phyloP scores from a whole-genome alignment of 2,888 invertebrate species.

The Tanaodytes sp. region DNA sequence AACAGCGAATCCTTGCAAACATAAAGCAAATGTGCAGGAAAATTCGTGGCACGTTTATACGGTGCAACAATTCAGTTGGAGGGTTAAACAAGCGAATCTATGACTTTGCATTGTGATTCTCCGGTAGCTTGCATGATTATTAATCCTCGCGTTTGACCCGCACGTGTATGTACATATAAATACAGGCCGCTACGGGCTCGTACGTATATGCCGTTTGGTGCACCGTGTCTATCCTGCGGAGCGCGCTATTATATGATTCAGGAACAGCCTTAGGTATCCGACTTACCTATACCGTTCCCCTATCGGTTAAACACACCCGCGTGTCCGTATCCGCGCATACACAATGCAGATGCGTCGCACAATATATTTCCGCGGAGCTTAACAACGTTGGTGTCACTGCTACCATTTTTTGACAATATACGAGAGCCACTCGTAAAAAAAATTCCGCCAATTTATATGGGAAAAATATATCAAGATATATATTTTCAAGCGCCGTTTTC shows the following conservation, averaged over 20 bases:
- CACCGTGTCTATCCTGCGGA: conserved; percentile 40
- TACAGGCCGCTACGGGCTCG: conserved; percentile 14
- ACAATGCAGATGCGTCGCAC: conserved; percentile 34
- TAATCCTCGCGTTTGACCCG: conserved; percentile 49
- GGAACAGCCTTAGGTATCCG: conserved; percentile 50
- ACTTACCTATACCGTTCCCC: conserved; percentile 35
- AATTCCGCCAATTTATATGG: conserved; percentile 32
- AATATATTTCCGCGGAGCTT: conserved; percentile 44
- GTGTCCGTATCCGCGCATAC: conserved; percentile 18
- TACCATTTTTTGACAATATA: conserved; percentile 22
- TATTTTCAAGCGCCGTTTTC: conserved; percentile 31
- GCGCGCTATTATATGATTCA: conserved; percentile 50
- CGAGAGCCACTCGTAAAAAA: conserved; percentile 14
- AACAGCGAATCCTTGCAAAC: conserved; percentile 24
- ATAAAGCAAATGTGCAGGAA: conserved; percentile 38
- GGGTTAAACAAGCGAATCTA: conserved; percentile 53
- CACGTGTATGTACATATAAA: conserved; percentile 42
- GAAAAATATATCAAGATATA: conserved; percentile 14
- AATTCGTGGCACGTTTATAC: conserved; percentile 51
- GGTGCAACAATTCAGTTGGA: conserved; percentile 52
- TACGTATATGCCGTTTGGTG: conserved; percentile 31
- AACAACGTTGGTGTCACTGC: conserved; percentile 42
- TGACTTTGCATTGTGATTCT: conserved; percentile 55
- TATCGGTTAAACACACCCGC: conserved; percentile 45
- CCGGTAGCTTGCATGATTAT: conserved; percentile 52